Evolutionary conservation across 2,797 vertebrate genomes (phyloP).

Genomic region (Crax fasciolata): DNA sequence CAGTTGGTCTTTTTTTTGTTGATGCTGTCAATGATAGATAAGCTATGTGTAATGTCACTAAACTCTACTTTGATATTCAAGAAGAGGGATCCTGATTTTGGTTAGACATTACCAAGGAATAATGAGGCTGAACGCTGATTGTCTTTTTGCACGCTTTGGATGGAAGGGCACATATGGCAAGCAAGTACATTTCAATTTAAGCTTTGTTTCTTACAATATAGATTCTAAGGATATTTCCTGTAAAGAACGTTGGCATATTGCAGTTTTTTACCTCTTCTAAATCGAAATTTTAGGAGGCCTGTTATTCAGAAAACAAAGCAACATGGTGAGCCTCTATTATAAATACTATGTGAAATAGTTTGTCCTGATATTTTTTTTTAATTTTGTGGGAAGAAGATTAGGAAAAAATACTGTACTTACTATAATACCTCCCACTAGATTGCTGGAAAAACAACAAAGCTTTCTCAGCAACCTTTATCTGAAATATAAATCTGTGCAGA

Average conservation of each 20-base stretch:
- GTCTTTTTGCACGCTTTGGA: background rate
- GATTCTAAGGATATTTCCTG: background rate
- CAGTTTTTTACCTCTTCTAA: background rate
- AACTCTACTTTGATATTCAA: conserved; percentile 11
- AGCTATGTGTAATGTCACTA: background rate
- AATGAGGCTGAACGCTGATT: conserved; percentile 2
- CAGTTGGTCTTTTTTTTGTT: background rate
- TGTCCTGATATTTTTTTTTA: background rate
- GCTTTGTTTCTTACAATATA: background rate
- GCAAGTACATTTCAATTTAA: background rate
- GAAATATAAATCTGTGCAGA: conserved; percentile 47
- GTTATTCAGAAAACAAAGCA: background rate
- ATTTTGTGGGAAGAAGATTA: background rate
- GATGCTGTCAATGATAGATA: background rate
- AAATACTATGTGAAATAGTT: background rate
- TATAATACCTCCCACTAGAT: background rate
- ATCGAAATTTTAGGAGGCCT: background rate
- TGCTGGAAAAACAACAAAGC: conserved; percentile 26
- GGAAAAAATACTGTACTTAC: background rate
- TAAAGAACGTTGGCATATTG: background rate
- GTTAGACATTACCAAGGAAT: background rate
- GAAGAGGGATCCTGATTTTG: background rate
- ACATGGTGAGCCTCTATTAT: background rate
- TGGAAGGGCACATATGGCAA: background rate
- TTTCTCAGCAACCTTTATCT: conserved; percentile 22